A percentile compares a stretch with the other conserved stretches of the same genome.
Conservation (phyloP, 1,140 invertebrate species). For the Drosophila pachea region DNA sequence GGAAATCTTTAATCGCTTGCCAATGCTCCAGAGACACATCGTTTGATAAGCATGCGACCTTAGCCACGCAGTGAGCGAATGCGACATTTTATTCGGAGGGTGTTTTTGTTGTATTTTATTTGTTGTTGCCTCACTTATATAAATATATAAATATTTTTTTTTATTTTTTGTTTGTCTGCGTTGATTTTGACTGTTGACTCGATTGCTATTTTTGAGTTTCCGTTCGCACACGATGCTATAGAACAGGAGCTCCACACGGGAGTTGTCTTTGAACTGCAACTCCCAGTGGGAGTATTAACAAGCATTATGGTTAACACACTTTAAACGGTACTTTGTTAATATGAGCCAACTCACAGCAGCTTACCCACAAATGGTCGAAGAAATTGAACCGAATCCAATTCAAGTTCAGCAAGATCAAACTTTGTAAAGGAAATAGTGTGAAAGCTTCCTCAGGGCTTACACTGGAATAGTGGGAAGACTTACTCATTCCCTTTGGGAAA, state of each 20-base stretch:
- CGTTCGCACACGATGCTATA: conserved; percentile 20
- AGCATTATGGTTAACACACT: conserved; percentile 1
- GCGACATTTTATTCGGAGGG: conserved; percentile 6
- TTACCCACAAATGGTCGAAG: too few relatives aligned
- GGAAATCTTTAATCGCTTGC: conserved; percentile 70
- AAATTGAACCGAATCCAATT: not conserved
- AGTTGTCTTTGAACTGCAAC: too few relatives aligned
- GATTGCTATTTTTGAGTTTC: conserved; percentile 34
- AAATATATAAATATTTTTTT: not conserved
- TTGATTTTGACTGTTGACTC: conserved; percentile 47
- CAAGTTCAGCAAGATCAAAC: too few relatives aligned
- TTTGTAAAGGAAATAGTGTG: too few relatives aligned
- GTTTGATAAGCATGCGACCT: conserved; percentile 69
- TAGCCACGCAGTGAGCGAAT: conserved; percentile 7
- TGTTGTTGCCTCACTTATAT: too few relatives aligned
- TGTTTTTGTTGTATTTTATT: conserved; percentile 22
- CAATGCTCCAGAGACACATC: conserved; percentile 66
- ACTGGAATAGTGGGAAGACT: too few relatives aligned
- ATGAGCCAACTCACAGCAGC: not conserved
- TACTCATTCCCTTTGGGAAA: too few relatives aligned
- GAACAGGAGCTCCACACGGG: conserved; percentile 3
- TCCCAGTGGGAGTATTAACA: conserved; percentile 1
- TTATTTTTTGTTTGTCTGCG: conserved; percentile 24
- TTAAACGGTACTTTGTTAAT: conserved; percentile 1
- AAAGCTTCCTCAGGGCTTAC: too few relatives aligned